Evolutionary conservation across 30 jellyfish, hydroid and myxozoan genomes (phyloP), one percentile per base, ranked within the genome.

Genomic region (Phacellophora camtschatica): DNA sequence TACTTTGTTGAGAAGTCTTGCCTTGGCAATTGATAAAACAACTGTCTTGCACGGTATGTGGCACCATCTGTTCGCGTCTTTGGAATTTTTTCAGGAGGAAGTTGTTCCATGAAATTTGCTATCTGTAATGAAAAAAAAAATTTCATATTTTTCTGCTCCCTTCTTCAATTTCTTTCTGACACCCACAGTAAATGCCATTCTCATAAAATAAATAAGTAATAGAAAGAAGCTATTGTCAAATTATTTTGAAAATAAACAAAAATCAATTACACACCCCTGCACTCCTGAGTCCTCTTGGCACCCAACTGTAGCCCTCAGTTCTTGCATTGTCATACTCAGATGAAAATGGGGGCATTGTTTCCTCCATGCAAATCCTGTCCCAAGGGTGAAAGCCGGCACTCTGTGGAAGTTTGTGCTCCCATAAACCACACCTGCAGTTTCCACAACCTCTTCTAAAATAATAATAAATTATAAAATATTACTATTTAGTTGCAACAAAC

Each of bases 401-500:
- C 23, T 66, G 90, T 5, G 96, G 96, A 16, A 93, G 61, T 22
- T 93, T 97, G 59, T 93, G 99, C 25, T 87, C 92, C 99, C 99
- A 93, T 16, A 87, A 57, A 2, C 97, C 92, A 86, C 99, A 93
- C 50, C 76, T 93, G 85, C 99, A 93, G 58, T 93, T 93, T 12
- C 96, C 96, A 86, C 99, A 93, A 45, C 99, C 96, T 45, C 96
- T 79, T 84, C 99, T 93, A 65, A 13, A 65, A 66, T n/a, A n/a
- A n/a, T n/a, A n/a, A n/a, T n/a, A n/a, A n/a, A n/a, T n/a, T n/a
- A n/a, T n/a, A n/a, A n/a, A n/a, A n/a, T n/a, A n/a, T n/a, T n/a
- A n/a, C n/a, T n/a, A n/a, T n/a, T n/a, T n/a, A n/a, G n/a, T n/a
- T n/a, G n/a, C n/a, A n/a, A n/a, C n/a, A n/a, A n/a, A n/a, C n/a